Conservation (phyloP, 2,888 invertebrate species). For the Desoria tigrina region DNA sequence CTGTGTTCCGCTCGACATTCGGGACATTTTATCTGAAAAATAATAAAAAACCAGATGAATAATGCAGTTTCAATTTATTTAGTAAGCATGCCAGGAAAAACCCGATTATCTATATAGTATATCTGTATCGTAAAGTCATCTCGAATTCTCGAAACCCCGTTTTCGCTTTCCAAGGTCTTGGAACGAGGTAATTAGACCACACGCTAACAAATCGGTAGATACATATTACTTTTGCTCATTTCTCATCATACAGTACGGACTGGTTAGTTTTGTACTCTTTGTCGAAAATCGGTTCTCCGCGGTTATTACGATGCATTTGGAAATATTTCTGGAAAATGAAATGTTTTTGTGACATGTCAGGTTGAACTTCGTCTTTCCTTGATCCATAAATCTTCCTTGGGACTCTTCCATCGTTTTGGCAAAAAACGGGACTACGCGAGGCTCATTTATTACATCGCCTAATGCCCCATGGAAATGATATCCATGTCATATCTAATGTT, state of each 20-base stretch:
- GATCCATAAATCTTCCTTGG: conserved; percentile 12
- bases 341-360: conserved; percentile 20
- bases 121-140: too few relatives aligned
- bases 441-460: conserved; percentile 17
- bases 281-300: too few relatives aligned
- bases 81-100: background rate
- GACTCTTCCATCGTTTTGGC: too few relatives aligned
- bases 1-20: conserved; percentile 97
- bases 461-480: conserved; percentile 16
- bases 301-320: too few relatives aligned
- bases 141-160: too few relatives aligned
- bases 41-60: conserved; percentile 23
- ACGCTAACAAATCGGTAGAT: too few relatives aligned
- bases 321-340: conserved; percentile 18
- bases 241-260: too few relatives aligned
- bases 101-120: too few relatives aligned
- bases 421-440: background rate
- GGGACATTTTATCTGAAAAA: conserved; percentile 85
- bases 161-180: too few relatives aligned
- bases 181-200: too few relatives aligned
- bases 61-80: conserved; percentile 11
- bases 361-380: conserved; percentile 1
- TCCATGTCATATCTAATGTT: conserved; percentile 5
- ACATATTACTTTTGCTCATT: too few relatives aligned
- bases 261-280: too few relatives aligned